Evolutionary conservation across 2,113 vertebrate genomes (phyloP).

Genomic region (Arothron firmamentum): DNA sequence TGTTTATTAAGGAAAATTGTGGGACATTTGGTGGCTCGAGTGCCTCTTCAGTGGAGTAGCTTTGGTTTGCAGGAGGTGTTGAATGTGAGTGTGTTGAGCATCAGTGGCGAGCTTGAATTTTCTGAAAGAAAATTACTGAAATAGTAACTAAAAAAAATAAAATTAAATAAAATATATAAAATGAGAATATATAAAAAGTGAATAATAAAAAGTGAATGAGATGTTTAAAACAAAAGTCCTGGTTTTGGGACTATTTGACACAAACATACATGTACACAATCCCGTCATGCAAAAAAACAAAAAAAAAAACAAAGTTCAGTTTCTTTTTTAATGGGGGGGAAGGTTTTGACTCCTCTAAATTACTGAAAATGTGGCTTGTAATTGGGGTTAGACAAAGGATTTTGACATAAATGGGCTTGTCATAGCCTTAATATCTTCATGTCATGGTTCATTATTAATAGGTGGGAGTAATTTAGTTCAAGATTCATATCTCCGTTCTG

Average conservation of each 20-base stretch:
- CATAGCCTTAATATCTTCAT: constrained; percentile 65
- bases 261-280: constrained; percentile 12
- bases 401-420: constrained; percentile 67
- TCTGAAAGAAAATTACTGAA: neutral
- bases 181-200: too few species aligned
- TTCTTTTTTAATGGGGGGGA: constrained; percentile 15
- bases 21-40: constrained; percentile 59
- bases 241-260: too few species aligned
- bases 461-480: constrained; percentile 52
- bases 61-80: constrained; percentile 33
- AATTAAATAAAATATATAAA: too few species aligned
- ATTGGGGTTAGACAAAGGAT: constrained; percentile 69
- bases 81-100: neutral
- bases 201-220: too few species aligned
- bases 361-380: constrained; percentile 63
- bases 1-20: constrained; percentile 41
- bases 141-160: neutral
- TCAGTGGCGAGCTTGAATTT: neutral
- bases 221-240: too few species aligned
- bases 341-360: constrained; percentile 53
- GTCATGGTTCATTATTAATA: constrained; percentile 69
- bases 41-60: constrained; percentile 54
- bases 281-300: neutral
- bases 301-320: neutral
- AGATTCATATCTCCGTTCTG: constrained; percentile 37